Evolutionary conservation across 2,797 vertebrate species (phyloP).

Genomic region (Cossypha heuglini): DNA sequence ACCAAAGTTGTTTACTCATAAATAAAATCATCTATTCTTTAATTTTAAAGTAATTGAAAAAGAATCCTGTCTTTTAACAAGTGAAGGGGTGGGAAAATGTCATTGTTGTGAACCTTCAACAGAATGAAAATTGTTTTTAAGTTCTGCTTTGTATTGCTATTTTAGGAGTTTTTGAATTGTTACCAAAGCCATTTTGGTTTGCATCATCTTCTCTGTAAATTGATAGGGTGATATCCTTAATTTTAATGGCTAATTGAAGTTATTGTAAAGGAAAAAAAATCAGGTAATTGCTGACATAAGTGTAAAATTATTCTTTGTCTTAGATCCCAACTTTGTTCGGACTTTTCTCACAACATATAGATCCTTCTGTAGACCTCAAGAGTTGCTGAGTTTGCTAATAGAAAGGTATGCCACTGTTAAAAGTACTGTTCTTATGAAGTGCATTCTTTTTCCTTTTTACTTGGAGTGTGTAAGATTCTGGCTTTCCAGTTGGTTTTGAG

Average conservation of each 20-base stretch:
- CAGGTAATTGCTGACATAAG: slow-evolving; percentile 15
- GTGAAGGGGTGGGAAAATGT: rapidly evolving
- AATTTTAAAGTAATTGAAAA: background rate
- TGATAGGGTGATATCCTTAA: background rate
- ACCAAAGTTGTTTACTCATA: background rate
- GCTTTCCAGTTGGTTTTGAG: background rate
- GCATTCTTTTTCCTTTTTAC: background rate
- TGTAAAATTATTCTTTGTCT: slow-evolving; percentile 54
- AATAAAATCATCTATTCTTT: background rate
- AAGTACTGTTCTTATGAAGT: background rate
- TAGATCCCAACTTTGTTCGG: slow-evolving; percentile 98
- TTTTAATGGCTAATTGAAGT: background rate
- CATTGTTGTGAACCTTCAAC: background rate
- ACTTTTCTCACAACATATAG: slow-evolving; percentile 97
- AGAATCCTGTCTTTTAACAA: background rate
- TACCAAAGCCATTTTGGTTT: background rate
- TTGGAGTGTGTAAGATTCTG: background rate
- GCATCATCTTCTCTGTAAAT: background rate
- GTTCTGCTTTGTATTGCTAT: background rate
- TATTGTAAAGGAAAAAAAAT: background rate
- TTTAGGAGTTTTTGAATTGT: background rate
- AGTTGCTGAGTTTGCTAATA: slow-evolving; percentile 92
- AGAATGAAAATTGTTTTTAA: background rate
- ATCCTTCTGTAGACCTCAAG: slow-evolving; percentile 96
- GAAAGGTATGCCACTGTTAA: slow-evolving; percentile 84